Base-by-base conservation (phyloP, 2,797 vertebrate species). In the Myotis daubentonii region DNA sequence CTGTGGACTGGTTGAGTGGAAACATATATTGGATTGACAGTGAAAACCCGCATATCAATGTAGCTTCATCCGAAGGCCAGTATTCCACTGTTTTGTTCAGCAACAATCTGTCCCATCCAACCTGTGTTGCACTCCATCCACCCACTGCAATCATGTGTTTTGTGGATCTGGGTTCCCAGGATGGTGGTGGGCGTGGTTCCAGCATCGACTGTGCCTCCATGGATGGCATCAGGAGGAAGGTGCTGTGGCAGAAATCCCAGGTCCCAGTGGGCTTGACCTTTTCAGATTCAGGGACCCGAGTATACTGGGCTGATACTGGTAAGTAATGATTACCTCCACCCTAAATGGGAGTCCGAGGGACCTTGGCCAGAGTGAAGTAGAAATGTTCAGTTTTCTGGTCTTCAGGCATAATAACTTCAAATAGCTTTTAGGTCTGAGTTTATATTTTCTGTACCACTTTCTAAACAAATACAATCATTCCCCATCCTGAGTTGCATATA, bases 241-340 rank as follows among this genome's bases (percentile, higher is more conserved):
- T 94, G 0, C 84, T 99, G 23, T 99, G 99, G 99, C 98, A 41
- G 88, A 99, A 98, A 93, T 97, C 98, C 0, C 97, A 82, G 71
- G 55, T 97, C n/a, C 99, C 99, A 1, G 94, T 96, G 20, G 99
- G 99, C 2, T 96, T 99, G 19, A 44, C 98, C 5, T 99, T 99
- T 33, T 98, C 97, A 0, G 97, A 96, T 65, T 95, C 98, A 0
- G 99, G 99, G 36, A 98, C 97, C 8, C 85, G 87, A 70, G 97
- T 99, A 75, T 99, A 99, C 97, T 99, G 99, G 99, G 99, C 99
- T 55, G 99, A 99, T 75, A 92, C 88, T 0, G 98, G 99, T 99
- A 96, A 98, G 98, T 78, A 47, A 11, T 72, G 68, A 25, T 25
- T 85, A 65, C 30, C 41, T 71, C 1, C 4, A 36, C 36, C 38